A percentile compares a stretch with the other conserved stretches of the same genome.
phyloP scores from a whole-genome alignment of 2,797 vertebrate species.

The Mastacembelus armatus region DNA sequence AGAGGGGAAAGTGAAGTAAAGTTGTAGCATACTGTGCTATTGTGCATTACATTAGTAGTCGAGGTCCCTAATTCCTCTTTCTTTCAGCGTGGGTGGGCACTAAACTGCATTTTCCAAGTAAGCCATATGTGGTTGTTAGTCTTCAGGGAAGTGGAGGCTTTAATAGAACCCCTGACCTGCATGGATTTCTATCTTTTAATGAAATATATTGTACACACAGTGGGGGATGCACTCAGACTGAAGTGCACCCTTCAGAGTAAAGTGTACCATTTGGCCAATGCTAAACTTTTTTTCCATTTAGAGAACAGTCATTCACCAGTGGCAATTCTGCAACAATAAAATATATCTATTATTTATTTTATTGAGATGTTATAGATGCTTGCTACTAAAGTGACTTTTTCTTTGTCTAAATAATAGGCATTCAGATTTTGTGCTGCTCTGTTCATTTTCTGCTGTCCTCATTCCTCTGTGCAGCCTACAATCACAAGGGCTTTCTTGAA shows the following conservation, averaged over 20 bases:
- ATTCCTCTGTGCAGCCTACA: neutral
- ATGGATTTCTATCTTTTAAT: constrained; percentile 74
- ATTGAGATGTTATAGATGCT: constrained; percentile 11
- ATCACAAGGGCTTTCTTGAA: neutral
- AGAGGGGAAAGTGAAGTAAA: constrained; percentile 25
- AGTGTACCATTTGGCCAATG: constrained; percentile 65
- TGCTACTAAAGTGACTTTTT: constrained; percentile 2
- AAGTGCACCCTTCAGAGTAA: constrained; percentile 67
- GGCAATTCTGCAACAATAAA: constrained; percentile 33
- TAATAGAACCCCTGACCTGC: constrained; percentile 77
- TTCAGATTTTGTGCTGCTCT: neutral
- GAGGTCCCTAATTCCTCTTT: constrained; percentile 69
- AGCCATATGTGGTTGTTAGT: constrained; percentile 75
- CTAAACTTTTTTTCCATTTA: constrained; percentile 54
- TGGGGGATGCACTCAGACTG: constrained; percentile 72
- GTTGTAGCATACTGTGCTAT: constrained; percentile 48
- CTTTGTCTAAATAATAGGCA: constrained; percentile 11
- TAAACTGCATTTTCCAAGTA: constrained; percentile 71
- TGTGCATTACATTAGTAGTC: constrained; percentile 64
- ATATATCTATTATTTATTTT: constrained; percentile 29
- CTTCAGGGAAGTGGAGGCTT: constrained; percentile 72
- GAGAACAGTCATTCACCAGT: constrained; percentile 43
- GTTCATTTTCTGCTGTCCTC: neutral
- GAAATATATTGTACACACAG: constrained; percentile 74
- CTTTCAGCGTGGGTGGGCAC: constrained; percentile 67